Evolutionary conservation across 2,113 vertebrate genomes (phyloP).

Genomic region (Sarotherodon lohbergeri): DNA sequence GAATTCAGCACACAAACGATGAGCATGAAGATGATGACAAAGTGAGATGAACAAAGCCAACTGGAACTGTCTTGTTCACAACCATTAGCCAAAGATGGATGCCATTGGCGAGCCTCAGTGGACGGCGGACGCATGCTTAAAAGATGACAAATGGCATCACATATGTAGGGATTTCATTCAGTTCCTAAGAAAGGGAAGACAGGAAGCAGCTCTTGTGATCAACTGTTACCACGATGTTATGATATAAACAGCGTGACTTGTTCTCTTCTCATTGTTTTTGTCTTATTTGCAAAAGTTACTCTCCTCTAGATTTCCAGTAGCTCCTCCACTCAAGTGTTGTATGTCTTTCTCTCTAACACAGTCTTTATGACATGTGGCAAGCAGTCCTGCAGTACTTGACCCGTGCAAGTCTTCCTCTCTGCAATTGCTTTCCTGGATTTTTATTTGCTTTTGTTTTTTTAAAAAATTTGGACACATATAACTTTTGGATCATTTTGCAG

Average conservation of each 20-base stretch:
- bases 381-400: neutral
- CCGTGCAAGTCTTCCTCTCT: neutral
- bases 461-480: neutral
- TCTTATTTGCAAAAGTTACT: neutral
- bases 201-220: neutral
- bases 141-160: constrained; percentile 7
- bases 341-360: neutral
- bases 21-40: constrained; percentile 29
- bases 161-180: neutral
- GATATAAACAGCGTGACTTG: neutral
- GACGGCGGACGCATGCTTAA: neutral
- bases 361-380: neutral
- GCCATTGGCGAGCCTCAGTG: neutral
- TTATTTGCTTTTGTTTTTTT: neutral
- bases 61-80: constrained; percentile 22
- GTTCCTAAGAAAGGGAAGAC: neutral
- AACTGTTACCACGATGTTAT: neutral
- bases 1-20: constrained; percentile 32
- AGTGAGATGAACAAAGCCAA: constrained; percentile 32
- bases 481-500: neutral
- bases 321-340: neutral
- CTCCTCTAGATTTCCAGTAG: neutral
- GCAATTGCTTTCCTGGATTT: neutral
- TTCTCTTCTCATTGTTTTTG: neutral
- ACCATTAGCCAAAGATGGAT: constrained; percentile 4